Evolutionary conservation across 2,113 vertebrate species (phyloP), one percentile per base, ranked within the genome.

Genomic region (Patagioenas fasciata): DNA sequence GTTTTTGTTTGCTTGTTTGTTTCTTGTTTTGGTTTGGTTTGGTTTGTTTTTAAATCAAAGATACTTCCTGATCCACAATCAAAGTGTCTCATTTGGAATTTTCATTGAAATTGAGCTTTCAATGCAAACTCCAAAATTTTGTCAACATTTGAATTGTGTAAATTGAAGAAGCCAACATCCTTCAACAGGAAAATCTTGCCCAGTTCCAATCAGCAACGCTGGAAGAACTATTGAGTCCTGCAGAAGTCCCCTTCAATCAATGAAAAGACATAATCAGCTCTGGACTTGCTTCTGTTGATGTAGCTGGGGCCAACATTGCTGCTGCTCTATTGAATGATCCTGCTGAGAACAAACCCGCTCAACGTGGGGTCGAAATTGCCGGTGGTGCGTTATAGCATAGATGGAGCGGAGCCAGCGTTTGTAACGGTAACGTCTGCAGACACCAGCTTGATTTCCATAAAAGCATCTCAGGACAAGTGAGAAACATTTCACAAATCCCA

Each of bases 71-170:
- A 62, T 88, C 31, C 17, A 24, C 47, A 53, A 75, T 81, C 60
- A 44, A 38, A 60, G 28, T 54, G 24, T 81, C 91, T 84, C 6
- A 11, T 82, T 93, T 57, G n/a, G 40, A 85, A 58, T 87, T 95
- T 92, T 89, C 38, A 64, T 28, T 81, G 91, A 89, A 95, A 81
- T 16, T 34, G 65, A 92, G 20, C 67, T 92, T 89, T 91, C 64
- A 77, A 2, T 66, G 72, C 60, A 58, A 82, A 42, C 31, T 86
- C 73, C 60, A 67, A 48, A 38, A 84, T 91, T 84, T 91, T 93
- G 58, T 81, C 15, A 47, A 25, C 69, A 85, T 32, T 81, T 88
- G 48, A 86, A 57, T 75, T 92, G 80, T 48, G 38, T 81, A 64
- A 47, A 47, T 44, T 84, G 70, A 69, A 79, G 65, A 56, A 2